A percentile compares a stretch with the other conserved stretches of the same genome.
phyloP scores from a whole-genome alignment of 2,888 invertebrate genomes.

The Microchrysa polita region DNA sequence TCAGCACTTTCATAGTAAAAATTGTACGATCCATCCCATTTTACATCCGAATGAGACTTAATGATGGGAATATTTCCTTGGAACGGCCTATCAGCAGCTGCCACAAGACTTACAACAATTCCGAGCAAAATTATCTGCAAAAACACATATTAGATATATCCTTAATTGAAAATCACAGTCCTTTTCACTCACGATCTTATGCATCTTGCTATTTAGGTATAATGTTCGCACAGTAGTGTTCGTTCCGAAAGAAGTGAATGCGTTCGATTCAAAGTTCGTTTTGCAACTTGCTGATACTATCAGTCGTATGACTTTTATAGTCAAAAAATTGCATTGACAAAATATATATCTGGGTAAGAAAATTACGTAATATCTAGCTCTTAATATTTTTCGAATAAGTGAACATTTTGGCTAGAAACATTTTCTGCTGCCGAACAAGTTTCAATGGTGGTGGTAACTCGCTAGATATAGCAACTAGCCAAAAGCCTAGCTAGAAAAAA shows the following conservation, averaged over 20 bases:
- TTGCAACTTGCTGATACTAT: conserved; percentile 4
- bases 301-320: conserved; percentile 24
- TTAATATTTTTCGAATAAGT: conserved; percentile 21
- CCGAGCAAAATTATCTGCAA: conserved; percentile 5
- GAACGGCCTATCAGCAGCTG: not conserved
- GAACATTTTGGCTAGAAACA: conserved; percentile 23
- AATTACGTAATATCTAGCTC: conserved; percentile 21
- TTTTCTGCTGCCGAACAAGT: conserved; percentile 4
- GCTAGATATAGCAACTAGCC: no score
- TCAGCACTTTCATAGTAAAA: conserved; percentile 21
- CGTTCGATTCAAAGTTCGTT: conserved; percentile 7
- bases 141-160: not conserved
- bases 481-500: no score
- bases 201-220: conserved; percentile 2
- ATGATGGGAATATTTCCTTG: conserved; percentile 37
- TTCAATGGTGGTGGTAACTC: conserved; percentile 3
- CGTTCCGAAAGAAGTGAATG: not conserved
- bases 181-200: conserved; percentile 5
- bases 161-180: not conserved
- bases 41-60: conserved; percentile 17
- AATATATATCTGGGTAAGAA: conserved; percentile 11
- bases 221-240: not conserved
- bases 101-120: not conserved
- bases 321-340: not conserved
- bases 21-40: conserved; percentile 28